Percentiles rank a stretch among this genome's conserved stretches.
phyloP scores from a whole-genome alignment of 2,888 invertebrate species.

The Bellardia bayeri region DNA sequence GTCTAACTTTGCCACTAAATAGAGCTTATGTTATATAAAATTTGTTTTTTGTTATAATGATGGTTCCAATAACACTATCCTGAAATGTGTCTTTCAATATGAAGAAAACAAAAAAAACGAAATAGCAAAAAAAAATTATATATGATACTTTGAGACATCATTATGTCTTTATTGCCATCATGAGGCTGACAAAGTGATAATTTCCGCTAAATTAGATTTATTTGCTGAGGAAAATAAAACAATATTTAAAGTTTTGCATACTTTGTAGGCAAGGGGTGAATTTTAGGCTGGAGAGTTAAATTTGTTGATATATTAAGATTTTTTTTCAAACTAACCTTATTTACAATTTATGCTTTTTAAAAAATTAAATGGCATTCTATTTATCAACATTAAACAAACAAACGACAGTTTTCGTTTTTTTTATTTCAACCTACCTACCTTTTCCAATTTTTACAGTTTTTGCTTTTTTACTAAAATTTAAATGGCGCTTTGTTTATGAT shows the following conservation, averaged over 20 bases:
- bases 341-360: neutral
- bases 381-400: neutral
- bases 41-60: slow-evolving; percentile 64
- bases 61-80: slow-evolving; percentile 38
- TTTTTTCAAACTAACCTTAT: neutral
- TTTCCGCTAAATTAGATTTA: slow-evolving; percentile 47
- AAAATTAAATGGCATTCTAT: neutral
- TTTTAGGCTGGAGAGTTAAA: too few species aligned
- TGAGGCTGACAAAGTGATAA: slow-evolving; percentile 43
- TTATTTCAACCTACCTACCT: slow-evolving; percentile 3
- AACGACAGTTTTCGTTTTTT: neutral
- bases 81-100: slow-evolving; percentile 30
- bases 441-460: neutral
- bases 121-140: neutral
- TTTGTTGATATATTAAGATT: neutral
- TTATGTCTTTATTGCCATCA: slow-evolving; percentile 46
- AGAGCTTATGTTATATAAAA: slow-evolving; percentile 70
- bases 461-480: neutral
- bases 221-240: neutral
- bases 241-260: neutral
- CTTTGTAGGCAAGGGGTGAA: too few species aligned
- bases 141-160: slow-evolving; percentile 50
- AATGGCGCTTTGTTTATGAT: neutral
- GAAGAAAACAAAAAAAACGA: neutral
- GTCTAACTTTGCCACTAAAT: slow-evolving; percentile 62